A percentile compares a stretch with the other conserved stretches of the same genome.
These are phyloP conservation scores for Ardeotis arabs DNA, from an alignment of 2,113 vertebrate genomes.

Conservation along the genomic window DNA sequence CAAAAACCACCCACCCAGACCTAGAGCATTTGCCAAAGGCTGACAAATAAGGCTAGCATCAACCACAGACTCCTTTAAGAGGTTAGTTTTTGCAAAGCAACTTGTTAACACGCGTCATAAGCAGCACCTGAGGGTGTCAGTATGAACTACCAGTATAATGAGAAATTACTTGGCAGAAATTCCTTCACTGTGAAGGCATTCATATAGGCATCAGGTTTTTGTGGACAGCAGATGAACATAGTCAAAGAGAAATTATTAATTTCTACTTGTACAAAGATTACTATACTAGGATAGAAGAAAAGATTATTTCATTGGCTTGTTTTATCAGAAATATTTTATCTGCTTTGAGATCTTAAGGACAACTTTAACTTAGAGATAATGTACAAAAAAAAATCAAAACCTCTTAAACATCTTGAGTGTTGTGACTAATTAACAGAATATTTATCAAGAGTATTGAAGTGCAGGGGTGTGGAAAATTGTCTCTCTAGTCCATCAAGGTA, in stretches of 20 bases:
- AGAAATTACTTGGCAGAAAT: neutral
- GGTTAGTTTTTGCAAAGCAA: neutral
- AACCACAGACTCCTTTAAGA: neutral
- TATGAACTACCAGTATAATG: neutral
- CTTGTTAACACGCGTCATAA: neutral
- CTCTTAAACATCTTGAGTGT: neutral
- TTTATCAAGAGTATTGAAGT: neutral
- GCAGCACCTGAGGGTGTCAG: neutral
- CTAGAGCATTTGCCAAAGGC: neutral
- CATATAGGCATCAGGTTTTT: neutral
- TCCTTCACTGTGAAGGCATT: neutral
- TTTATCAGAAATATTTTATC: neutral
- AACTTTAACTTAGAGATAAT: neutral
- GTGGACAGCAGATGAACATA: neutral
- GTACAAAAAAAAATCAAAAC: neutral
- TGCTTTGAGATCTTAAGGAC: neutral
- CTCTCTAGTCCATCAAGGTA: neutral
- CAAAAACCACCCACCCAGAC: neutral
- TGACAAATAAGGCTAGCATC: neutral
- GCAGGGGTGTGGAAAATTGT: neutral
- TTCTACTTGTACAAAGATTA: neutral
- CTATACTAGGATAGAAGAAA: neutral
- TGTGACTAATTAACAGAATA: neutral
- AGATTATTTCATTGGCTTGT: neutral
- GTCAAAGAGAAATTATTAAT: neutral